Conservation (phyloP, 2,113 vertebrate genomes). For the Pterocles gutturalis region DNA sequence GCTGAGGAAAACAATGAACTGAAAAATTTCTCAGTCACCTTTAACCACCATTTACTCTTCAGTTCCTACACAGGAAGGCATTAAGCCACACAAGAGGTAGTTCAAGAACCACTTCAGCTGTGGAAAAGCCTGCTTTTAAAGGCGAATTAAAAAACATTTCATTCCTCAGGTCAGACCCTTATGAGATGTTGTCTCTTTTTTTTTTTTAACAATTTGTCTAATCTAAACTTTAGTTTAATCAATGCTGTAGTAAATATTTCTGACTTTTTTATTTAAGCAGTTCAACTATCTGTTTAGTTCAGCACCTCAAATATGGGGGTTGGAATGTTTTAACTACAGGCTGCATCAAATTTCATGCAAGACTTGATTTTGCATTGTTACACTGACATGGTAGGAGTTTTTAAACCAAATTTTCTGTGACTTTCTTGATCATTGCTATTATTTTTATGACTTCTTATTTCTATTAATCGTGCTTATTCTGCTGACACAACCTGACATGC, state of each 20-base stretch:
- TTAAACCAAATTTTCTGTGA: not conserved
- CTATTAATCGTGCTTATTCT: not conserved
- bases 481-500: not conserved
- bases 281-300: not conserved
- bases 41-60: slow-evolving; percentile 24
- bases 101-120: not conserved
- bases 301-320: not conserved
- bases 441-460: not conserved
- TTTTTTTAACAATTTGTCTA: not conserved
- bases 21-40: slow-evolving; percentile 21
- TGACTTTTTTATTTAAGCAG: not conserved
- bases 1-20: slow-evolving; percentile 7
- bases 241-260: not conserved
- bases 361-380: not conserved
- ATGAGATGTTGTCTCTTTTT: not conserved
- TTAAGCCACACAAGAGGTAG: not conserved
- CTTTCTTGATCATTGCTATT: not conserved
- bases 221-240: not conserved
- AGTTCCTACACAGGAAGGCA: not conserved
- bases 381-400: rapidly evolving
- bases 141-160: not conserved
- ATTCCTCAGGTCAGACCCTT: not conserved
- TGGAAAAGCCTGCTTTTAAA: not conserved
- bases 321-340: not conserved
- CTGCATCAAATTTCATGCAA: not conserved